Evolutionary conservation across 2,113 vertebrate genomes (phyloP).

Genomic region (Anser brachyrhynchus): DNA sequence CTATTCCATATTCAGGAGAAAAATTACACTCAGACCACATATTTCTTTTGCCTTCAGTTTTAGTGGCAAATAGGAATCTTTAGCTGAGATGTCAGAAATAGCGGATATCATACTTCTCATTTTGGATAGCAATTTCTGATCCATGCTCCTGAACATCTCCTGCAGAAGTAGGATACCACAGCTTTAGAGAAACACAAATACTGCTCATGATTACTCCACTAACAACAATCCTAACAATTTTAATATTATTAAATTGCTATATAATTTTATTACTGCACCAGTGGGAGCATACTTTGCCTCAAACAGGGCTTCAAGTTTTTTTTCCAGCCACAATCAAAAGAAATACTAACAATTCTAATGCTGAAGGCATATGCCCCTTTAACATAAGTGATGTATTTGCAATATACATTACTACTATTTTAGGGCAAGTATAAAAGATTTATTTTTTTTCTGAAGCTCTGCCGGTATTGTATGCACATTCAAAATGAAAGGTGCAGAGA

Average conservation of each 20-base stretch:
- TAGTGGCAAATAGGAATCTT: not conserved
- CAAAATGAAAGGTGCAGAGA: not conserved
- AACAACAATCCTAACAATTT: not conserved
- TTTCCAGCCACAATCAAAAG: not conserved
- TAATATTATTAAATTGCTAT: not conserved
- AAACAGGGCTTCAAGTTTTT: not conserved
- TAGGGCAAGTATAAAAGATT: not conserved
- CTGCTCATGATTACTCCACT: not conserved
- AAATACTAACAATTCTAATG: not conserved
- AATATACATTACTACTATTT: not conserved
- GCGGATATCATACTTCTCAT: not conserved
- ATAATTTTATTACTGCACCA: not conserved
- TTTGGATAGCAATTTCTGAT: not conserved
- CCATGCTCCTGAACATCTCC: not conserved
- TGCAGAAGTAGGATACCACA: not conserved
- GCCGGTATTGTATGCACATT: not conserved
- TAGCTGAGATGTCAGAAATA: not conserved
- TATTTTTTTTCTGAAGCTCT: not conserved
- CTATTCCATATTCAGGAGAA: not conserved
- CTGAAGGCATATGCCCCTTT: not conserved
- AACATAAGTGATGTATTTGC: not conserved
- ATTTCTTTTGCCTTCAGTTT: not conserved
- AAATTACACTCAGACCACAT: not conserved
- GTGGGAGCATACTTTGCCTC: not conserved
- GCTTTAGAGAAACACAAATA: not conserved